Base-by-base conservation (phyloP, 2,888 invertebrate genomes). In the Drosophila putrida region DNA sequence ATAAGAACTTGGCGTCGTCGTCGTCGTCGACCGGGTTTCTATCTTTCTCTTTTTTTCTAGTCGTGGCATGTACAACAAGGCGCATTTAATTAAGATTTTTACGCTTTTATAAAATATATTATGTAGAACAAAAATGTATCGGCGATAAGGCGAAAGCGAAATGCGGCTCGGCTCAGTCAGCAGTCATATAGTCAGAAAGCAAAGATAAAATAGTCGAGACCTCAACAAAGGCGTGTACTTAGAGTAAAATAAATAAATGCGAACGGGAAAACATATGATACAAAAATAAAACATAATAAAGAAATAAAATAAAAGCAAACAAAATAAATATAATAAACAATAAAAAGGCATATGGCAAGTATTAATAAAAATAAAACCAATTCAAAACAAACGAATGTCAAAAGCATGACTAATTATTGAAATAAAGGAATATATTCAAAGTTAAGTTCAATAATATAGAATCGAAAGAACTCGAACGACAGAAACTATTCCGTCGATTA, bases 31-130 rank as follows among this genome's bases (percentile, higher is more conserved):
- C 9, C 11, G 13, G 2, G 10, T 51, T 55, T 33, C 39, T 33
- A 10, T 8, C 11, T 4, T 20, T 6, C n/a, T n/a, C n/a, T n/a
- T n/a, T 25, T 6, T 13, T 6, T 11, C 49, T 47, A 27, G 35
- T 20, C 13, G 10, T 44, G 50, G 46, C 58, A 4, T 39, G 44
- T 35, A 55, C 58, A 63, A 57, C 62, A 67, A 61, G 60, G 61
- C 61, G 67, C 65, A 79, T 68, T 81, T 78, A 81, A 81, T 79
- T 75, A 79, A 81, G 79, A 75, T 75, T 68, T 74, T 25, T 66
- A 53, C 44, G 44, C 64, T 59, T 62, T 55, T 36, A 59, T 55
- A 60, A 67, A 27, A 41, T 58, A 64, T 60, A 78, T 50, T 47
- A 51, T 68, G 46, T 58, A 27, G 39, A 55, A 39, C 35, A 47